A percentile compares a stretch with the other conserved stretches of the same genome.
Conservation (phyloP, 1,140 invertebrate genomes). For the Anastrepha ludens region DNA sequence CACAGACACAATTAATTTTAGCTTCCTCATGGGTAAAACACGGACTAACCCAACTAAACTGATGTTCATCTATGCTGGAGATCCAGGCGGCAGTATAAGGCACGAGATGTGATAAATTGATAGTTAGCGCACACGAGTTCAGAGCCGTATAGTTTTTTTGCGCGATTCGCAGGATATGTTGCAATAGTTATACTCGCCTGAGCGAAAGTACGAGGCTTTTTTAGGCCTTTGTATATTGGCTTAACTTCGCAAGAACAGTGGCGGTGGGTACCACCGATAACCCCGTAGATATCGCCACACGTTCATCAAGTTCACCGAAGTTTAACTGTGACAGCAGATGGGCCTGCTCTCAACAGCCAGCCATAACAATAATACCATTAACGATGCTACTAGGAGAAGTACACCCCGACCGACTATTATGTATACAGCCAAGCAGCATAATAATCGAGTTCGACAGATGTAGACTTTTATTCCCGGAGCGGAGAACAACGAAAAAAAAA, state of each 20-base stretch:
- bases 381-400: background rate
- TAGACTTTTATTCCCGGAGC: too few relatives aligned
- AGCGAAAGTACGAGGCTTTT: background rate
- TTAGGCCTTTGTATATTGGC: background rate
- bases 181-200: background rate
- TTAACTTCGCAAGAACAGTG: background rate
- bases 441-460: too few relatives aligned
- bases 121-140: background rate
- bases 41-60: background rate
- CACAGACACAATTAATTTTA: background rate
- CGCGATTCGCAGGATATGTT: background rate
- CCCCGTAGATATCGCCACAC: background rate
- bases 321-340: background rate
- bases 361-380: background rate
- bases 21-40: background rate
- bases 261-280: background rate
- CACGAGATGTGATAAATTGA: background rate
- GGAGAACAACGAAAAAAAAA: too few relatives aligned
- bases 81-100: background rate
- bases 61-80: background rate
- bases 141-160: background rate
- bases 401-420: too few relatives aligned
- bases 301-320: background rate
- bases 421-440: too few relatives aligned
- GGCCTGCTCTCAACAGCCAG: background rate